Evolutionary conservation across 2,888 invertebrate genomes (phyloP), one percentile per base, ranked within the genome.

Genomic region (Lomographa bimaculata): DNA sequence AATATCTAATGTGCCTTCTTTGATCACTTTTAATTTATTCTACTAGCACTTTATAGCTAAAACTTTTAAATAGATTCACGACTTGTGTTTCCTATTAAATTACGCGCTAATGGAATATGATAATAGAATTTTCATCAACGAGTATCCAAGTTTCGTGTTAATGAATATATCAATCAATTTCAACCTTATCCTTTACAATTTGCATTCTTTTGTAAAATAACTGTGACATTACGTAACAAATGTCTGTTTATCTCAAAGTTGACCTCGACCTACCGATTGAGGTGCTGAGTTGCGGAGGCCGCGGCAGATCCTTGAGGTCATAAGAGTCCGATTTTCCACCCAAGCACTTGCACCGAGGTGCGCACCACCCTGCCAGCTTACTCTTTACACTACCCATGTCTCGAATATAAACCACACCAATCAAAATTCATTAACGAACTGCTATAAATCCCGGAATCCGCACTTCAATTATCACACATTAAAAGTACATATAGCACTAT

Each of bases 341-440:
- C 45, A 79, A 79, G 35, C 75, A 73, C 11, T 45, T 20, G 32
- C 74, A 73, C 18, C 66, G 51, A 6, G 67, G 57, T 1, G 71
- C 67, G 43, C 77, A 82, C 44, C 48, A 69, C 4, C 57, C 51
- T 3, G 55, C 57, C 32, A 86, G 30, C 54, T 78, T 84, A 50
- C 82, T 86, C 55, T 68, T 78, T 46, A 79, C 79, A 44, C 69
- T 55, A 59, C 86, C 87, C 86, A 87, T 87, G 43, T 42, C 59
- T 46, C 43, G 54, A 51, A 38, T 46, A 49, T 27, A 45, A 50
- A 25, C 34, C 17, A 4, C 27, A 9, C 30, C n/a, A 21, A 25
- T 40, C 50, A 44, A 59, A 54, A 41, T 45, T 39, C 50, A 45
- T 45, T 37, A 35, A 54, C 30, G 30, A 46, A 61, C 47, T 42